phyloP scores from a whole-genome alignment of 1,140 invertebrate genomes.

The Listronotus bonariensis region DNA sequence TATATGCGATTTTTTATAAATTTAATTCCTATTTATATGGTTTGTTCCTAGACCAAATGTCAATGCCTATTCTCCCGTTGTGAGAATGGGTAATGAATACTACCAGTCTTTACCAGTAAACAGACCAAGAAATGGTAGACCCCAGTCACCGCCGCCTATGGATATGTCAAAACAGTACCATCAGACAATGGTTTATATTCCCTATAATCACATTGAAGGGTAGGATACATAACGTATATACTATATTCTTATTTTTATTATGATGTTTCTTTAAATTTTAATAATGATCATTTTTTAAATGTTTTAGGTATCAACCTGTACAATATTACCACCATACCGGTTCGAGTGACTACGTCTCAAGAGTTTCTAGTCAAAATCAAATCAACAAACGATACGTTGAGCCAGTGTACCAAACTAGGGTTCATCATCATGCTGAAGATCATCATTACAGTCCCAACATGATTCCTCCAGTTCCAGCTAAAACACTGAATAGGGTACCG shows the following conservation, averaged over 20 bases:
- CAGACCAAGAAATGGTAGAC: slow-evolving; percentile 58
- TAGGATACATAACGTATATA: no score
- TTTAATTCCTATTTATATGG: no score
- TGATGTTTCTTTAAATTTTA: no score
- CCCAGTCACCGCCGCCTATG: slow-evolving; percentile 68
- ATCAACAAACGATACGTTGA: slow-evolving; percentile 51
- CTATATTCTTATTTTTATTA: no score
- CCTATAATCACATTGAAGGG: slow-evolving; percentile 64
- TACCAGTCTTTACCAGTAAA: slow-evolving; percentile 57
- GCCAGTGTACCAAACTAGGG: slow-evolving; percentile 54
- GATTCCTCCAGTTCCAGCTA: slow-evolving; percentile 33
- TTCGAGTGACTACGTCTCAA: slow-evolving; percentile 31
- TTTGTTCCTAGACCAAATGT: slow-evolving; percentile 36
- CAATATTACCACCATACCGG: slow-evolving; percentile 24
- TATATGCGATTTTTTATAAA: no score
- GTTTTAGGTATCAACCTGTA: slow-evolving; percentile 38
- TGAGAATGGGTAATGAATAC: slow-evolving; percentile 55
- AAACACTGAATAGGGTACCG: slow-evolving; percentile 47
- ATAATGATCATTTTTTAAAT: neutral
- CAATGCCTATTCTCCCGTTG: slow-evolving; percentile 45
- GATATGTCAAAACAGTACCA: slow-evolving; percentile 62
- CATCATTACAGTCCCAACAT: slow-evolving; percentile 42
- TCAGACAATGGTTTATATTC: slow-evolving; percentile 76
- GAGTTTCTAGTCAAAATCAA: slow-evolving; percentile 53
- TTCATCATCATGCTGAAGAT: slow-evolving; percentile 45